A percentile compares a stretch with the other conserved stretches of the same genome.
These are phyloP conservation scores for Leptinotarsa undecemlineata DNA, from an alignment of 1,140 invertebrate genomes.

Conservation along the genomic window DNA sequence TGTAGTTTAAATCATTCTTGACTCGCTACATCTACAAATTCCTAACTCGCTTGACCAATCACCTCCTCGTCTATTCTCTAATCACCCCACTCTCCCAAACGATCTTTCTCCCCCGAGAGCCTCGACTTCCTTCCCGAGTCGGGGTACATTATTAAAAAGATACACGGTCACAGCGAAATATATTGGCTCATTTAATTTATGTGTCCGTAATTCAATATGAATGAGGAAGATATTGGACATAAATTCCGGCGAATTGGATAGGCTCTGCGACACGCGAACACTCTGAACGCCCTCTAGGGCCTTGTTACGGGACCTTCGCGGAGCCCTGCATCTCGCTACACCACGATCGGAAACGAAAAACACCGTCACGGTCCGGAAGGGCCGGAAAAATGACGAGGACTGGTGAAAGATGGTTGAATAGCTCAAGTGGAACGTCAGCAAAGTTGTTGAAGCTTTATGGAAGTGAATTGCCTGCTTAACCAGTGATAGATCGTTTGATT, in stretches of 20 bases:
- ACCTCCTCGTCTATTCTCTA: too few relatives aligned
- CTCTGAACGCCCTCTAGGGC: not conserved
- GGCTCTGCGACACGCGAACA: conserved; percentile 18
- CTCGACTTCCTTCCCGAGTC: not conserved
- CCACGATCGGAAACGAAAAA: not conserved
- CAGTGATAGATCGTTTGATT: too few relatives aligned
- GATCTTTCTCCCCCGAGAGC: not conserved
- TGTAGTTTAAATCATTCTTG: too few relatives aligned
- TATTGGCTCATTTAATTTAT: conserved; percentile 13
- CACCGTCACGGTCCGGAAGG: not conserved
- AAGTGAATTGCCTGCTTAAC: too few relatives aligned
- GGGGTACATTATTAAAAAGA: conserved; percentile 20
- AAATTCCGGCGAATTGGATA: conserved; percentile 20
- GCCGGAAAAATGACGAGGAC: not conserved
- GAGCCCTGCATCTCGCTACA: not conserved
- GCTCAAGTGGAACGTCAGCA: not conserved
- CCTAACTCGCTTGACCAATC: too few relatives aligned
- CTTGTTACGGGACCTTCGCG: conserved; percentile 5
- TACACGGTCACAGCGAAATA: not conserved
- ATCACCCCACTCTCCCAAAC: too few relatives aligned
- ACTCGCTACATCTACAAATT: too few relatives aligned
- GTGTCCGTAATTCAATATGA: conserved; percentile 21
- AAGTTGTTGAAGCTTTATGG: too few relatives aligned
- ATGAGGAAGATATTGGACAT: conserved; percentile 21
- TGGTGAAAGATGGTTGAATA: not conserved